Evolutionary conservation across 2,113 vertebrate genomes (phyloP).

Genomic region (Ptyas mucosa): DNA sequence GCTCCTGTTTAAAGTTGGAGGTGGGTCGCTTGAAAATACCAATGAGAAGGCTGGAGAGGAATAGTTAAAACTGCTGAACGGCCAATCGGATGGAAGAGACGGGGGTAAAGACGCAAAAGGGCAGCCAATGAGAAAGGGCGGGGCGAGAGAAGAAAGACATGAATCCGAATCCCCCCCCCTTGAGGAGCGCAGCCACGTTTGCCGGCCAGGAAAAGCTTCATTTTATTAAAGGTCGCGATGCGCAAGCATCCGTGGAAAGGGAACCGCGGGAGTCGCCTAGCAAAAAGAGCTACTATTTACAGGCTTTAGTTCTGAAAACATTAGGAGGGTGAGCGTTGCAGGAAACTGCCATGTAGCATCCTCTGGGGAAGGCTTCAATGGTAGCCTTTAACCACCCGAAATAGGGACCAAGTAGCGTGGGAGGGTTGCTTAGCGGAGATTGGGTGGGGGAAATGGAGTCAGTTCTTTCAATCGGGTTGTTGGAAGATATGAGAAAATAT

Average conservation of each 20-base stretch:
- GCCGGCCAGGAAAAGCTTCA: neutral
- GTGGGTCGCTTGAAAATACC: neutral
- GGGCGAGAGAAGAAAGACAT: neutral
- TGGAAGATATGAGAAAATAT: too few species aligned
- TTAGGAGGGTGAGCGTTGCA: neutral
- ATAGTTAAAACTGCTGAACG: neutral
- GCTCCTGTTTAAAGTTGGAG: conserved; percentile 20
- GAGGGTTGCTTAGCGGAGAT: neutral
- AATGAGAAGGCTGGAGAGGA: neutral
- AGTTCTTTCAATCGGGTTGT: neutral
- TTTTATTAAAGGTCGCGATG: neutral
- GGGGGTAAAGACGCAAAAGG: neutral
- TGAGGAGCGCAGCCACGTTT: neutral
- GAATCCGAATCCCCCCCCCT: neutral
- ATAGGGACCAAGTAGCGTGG: neutral
- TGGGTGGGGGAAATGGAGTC: neutral
- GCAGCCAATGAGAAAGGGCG: neutral
- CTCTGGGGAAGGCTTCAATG: neutral
- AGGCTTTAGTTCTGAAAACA: neutral
- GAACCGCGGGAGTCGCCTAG: neutral
- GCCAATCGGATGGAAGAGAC: neutral
- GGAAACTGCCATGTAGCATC: neutral
- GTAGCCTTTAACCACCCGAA: neutral
- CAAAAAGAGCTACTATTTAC: neutral
- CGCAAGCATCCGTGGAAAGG: neutral